phyloP scores from a whole-genome alignment of 2,797 vertebrate species.

The Sebastes melanostomus region DNA sequence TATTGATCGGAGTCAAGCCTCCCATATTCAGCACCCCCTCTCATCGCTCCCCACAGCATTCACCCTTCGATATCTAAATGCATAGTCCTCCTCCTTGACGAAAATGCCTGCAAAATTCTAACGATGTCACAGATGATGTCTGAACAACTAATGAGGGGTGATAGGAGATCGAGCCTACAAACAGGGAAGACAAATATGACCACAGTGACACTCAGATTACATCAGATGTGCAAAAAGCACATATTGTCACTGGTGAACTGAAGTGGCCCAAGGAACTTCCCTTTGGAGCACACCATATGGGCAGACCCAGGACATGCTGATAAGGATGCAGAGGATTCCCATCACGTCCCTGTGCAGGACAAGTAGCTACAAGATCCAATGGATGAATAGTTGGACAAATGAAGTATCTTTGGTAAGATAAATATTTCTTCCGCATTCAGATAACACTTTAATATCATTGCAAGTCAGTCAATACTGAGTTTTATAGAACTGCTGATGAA shows the following conservation, averaged over 20 bases:
- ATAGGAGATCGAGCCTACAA: not conserved
- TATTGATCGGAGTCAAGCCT: constrained; percentile 54
- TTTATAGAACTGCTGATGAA: not conserved
- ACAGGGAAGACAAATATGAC: not conserved
- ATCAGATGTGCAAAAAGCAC: not conserved
- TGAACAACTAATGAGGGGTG: not conserved
- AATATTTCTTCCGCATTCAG: not conserved
- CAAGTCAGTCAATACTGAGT: not conserved
- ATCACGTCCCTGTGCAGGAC: not conserved
- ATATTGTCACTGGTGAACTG: not conserved
- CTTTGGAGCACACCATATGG: not conserved
- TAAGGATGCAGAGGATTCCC: not conserved
- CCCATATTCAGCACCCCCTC: constrained; percentile 6
- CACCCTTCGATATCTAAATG: constrained; percentile 3
- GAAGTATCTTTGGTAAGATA: not conserved
- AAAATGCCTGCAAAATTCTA: constrained; percentile 12
- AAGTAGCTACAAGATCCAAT: not conserved
- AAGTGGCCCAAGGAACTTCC: not conserved
- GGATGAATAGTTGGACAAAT: not conserved
- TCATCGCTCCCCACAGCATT: not conserved
- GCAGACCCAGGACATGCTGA: not conserved
- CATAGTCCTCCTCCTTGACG: not conserved
- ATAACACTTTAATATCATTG: not conserved
- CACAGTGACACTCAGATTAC: not conserved
- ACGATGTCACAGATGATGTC: not conserved